These are phyloP conservation scores for Caenorhabditis briggsae DNA, from an alignment of 1,140 invertebrate genomes.

Conservation along the genomic window DNA sequence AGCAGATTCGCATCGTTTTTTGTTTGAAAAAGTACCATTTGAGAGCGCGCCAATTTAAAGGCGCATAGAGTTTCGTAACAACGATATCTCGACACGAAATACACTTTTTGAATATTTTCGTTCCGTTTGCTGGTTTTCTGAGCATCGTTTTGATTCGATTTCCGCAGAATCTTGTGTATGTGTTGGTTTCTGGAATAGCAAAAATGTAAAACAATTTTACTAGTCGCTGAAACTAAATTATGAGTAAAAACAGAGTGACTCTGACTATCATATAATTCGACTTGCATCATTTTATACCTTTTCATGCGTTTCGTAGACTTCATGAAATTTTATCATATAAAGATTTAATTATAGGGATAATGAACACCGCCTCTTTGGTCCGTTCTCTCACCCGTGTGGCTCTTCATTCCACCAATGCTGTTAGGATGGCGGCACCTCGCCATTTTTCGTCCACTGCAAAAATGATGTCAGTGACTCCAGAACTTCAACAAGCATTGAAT, in stretches of 20 bases:
- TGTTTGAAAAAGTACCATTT: neutral
- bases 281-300: conserved; percentile 19
- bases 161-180: too few relatives aligned
- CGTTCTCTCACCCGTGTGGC: conserved; percentile 4
- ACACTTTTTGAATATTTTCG: conserved; percentile 31
- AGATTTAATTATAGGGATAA: neutral
- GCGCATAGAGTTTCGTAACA: neutral
- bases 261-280: too few relatives aligned
- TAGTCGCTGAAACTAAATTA: too few relatives aligned
- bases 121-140: neutral
- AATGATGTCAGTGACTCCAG: conserved; percentile 61
- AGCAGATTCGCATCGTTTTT: too few relatives aligned
- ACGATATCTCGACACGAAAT: conserved; percentile 25
- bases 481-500: conserved; percentile 71
- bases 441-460: conserved; percentile 11
- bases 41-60: conserved; percentile 50
- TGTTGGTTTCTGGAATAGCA: too few relatives aligned
- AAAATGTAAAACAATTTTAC: too few relatives aligned
- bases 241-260: too few relatives aligned
- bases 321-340: neutral
- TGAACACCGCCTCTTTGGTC: neutral
- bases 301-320: too few relatives aligned
- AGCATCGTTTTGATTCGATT: too few relatives aligned
- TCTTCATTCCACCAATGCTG: conserved; percentile 8
- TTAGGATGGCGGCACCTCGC: neutral